phyloP scores from a whole-genome alignment of 2,888 invertebrate species.

The Drosophila fulvimacula region DNA sequence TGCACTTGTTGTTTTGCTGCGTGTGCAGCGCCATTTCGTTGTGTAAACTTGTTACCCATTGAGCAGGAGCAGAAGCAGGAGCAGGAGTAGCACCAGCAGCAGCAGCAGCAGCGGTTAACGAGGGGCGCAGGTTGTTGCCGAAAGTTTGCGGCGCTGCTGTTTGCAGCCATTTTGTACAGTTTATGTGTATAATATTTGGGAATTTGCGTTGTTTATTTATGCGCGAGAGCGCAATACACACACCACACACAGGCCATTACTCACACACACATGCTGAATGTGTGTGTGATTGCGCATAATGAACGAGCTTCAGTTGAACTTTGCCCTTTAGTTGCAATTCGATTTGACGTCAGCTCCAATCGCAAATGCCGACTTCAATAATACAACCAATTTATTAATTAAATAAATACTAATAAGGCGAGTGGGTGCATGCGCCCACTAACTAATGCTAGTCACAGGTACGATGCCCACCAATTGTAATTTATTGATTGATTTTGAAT shows the following conservation, averaged over 20 bases:
- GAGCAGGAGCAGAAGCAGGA: background rate
- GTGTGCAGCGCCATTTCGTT: conserved; percentile 70
- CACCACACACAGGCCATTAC: conserved; percentile 9
- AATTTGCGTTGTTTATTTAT: conserved; percentile 77
- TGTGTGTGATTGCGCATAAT: conserved; percentile 56
- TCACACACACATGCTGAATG: conserved; percentile 16
- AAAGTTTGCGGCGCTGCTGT: conserved; percentile 58
- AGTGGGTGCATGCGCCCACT: conserved; percentile 15
- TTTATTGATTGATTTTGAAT: conserved; percentile 44
- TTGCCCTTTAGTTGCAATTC: conserved; percentile 68
- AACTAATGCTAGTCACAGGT: background rate
- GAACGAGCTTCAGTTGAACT: conserved; percentile 60
- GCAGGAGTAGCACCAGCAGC: background rate
- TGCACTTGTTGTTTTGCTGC: conserved; percentile 53
- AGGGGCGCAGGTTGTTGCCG: conserved; percentile 15
- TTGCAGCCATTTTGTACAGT: conserved; percentile 71
- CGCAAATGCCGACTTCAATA: conserved; percentile 7
- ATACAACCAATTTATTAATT: conserved; percentile 58
- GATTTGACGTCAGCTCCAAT: conserved; percentile 41
- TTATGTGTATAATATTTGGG: conserved; percentile 75
- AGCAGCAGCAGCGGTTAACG: background rate
- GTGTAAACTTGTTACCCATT: conserved; percentile 61
- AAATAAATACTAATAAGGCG: conserved; percentile 62
- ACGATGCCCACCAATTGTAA: conserved; percentile 34
- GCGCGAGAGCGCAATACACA: conserved; percentile 54